phyloP scores from a whole-genome alignment of 1,140 invertebrate species.

The Meteorus sp. region DNA sequence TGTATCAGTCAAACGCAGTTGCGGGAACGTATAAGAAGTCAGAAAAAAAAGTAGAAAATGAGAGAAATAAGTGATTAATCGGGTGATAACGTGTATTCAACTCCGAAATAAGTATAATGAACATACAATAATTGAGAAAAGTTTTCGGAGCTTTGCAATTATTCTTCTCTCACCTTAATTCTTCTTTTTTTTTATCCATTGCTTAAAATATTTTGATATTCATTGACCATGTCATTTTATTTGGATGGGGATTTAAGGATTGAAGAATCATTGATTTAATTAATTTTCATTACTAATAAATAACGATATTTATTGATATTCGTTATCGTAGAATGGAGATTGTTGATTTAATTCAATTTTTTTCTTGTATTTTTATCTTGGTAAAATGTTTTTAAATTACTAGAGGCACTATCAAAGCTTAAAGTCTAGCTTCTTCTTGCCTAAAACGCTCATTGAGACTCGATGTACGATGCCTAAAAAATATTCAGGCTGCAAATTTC shows the following conservation, averaged over 20 bases:
- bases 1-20: too few relatives aligned
- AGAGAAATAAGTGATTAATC: too few relatives aligned
- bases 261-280: background rate
- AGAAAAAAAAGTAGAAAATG: too few relatives aligned
- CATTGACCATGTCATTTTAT: background rate
- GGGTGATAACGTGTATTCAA: too few relatives aligned
- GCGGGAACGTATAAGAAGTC: too few relatives aligned
- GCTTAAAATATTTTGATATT: too few relatives aligned
- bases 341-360: conserved; percentile 10
- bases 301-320: conserved; percentile 25
- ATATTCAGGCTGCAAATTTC: conserved; percentile 22
- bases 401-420: conserved; percentile 53
- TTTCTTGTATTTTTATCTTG: background rate
- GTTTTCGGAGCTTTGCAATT: too few relatives aligned
- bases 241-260: background rate
- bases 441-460: conserved; percentile 39
- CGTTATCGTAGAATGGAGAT: too few relatives aligned
- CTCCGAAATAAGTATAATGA: too few relatives aligned
- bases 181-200: too few relatives aligned
- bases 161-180: too few relatives aligned
- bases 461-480: conserved; percentile 30
- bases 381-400: conserved; percentile 26
- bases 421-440: conserved; percentile 26
- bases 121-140: too few relatives aligned
- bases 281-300: conserved; percentile 20